Percentiles rank a stretch among this genome's conserved stretches.
phyloP scores from a whole-genome alignment of 1,140 invertebrate genomes.

The Leucophenga varia region DNA sequence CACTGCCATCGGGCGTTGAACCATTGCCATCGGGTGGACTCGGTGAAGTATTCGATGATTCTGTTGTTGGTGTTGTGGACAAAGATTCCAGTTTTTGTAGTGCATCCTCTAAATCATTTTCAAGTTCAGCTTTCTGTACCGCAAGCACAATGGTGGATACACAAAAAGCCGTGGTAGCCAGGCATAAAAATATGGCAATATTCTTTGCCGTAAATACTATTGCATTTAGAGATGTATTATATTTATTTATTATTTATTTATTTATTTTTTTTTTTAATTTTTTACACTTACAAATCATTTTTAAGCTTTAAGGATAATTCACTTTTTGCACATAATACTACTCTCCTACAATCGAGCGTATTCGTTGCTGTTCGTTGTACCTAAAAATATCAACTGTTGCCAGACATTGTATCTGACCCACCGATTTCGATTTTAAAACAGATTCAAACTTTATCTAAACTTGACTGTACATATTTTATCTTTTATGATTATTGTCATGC shows the following conservation, averaged over 20 bases:
- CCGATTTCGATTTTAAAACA: conserved; percentile 35
- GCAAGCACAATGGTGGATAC: conserved; percentile 57
- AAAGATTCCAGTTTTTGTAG: conserved; percentile 39
- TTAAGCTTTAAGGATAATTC: conserved; percentile 9
- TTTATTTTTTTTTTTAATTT: too few species aligned
- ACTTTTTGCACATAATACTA: too few species aligned
- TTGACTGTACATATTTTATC: conserved; percentile 2
- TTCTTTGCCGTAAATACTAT: conserved; percentile 43
- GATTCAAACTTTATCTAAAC: too few species aligned
- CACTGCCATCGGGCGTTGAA: not conserved
- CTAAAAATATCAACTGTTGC: conserved; percentile 24
- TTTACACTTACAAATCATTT: conserved; percentile 41
- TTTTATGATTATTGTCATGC: conserved; percentile 14
- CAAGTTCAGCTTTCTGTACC: conserved; percentile 41
- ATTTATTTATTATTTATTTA: too few species aligned
- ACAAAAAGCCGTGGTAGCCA: conserved; percentile 52
- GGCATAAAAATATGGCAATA: conserved; percentile 40
- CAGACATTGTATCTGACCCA: conserved; percentile 26
- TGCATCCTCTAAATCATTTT: conserved; percentile 45
- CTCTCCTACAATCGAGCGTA: too few species aligned
- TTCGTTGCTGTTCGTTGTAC: conserved; percentile 14
- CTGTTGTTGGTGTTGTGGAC: conserved; percentile 5
- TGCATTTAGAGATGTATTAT: too few species aligned
- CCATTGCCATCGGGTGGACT: not conserved
- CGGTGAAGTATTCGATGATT: conserved; percentile 4